A percentile compares a stretch with the other conserved stretches of the same genome.
phyloP scores from a whole-genome alignment of 2,113 vertebrate genomes.

The Cyphomyrus plagiostoma region DNA sequence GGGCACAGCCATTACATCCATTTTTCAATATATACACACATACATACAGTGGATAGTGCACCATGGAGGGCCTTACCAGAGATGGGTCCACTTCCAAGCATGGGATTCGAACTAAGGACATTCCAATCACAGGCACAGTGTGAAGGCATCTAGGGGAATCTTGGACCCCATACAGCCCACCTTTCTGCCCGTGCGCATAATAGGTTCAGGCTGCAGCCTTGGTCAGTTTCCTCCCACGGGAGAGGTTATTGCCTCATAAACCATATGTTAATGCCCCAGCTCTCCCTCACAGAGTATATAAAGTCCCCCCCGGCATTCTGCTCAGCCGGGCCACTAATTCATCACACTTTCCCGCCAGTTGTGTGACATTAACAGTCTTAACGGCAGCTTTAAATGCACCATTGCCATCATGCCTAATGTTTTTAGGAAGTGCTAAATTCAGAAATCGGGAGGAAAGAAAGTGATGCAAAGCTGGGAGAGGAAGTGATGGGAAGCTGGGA shows the following conservation, averaged over 20 bases:
- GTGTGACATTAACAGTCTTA: not conserved
- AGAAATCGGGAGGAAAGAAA: not conserved
- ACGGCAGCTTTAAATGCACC: not conserved
- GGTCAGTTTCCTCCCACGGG: conserved; percentile 34
- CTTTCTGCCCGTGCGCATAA: conserved; percentile 25
- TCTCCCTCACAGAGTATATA: conserved; percentile 26
- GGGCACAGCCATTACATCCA: not conserved
- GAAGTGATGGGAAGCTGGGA: too few relatives aligned
- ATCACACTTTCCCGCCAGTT: conserved; percentile 25
- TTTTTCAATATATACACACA: not conserved
- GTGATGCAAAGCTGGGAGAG: not conserved
- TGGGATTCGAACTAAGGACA: not conserved
- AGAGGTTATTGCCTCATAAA: conserved; percentile 45
- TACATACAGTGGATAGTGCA: not conserved
- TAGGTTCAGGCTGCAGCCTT: conserved; percentile 38
- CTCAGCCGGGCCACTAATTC: conserved; percentile 20
- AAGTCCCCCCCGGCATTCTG: conserved; percentile 13
- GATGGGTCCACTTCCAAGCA: not conserved
- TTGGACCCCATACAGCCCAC: not conserved
- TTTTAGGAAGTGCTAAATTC: conserved; percentile 14
- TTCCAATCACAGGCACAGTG: not conserved
- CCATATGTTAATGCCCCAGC: conserved; percentile 36
- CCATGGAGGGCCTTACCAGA: not conserved
- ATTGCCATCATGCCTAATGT: not conserved
- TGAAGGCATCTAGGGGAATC: not conserved